Conservation (phyloP, 1,140 invertebrate species). For the Drosophila athabasca region DNA sequence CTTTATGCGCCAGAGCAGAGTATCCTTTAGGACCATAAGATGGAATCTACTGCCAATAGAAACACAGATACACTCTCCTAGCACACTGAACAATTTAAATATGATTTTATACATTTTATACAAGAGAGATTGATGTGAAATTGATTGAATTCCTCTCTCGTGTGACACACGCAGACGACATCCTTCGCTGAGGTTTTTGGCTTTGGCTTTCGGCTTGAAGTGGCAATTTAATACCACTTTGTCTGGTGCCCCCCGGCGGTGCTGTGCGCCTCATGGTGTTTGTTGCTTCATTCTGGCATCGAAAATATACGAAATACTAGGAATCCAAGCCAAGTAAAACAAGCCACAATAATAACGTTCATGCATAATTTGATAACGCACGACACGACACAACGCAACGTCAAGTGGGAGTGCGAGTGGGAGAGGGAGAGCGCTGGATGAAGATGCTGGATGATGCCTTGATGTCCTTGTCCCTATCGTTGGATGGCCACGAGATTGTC, state of each 20-base stretch:
- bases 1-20: too few species aligned
- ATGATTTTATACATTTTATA: slow-evolving; percentile 34
- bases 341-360: slow-evolving; percentile 75
- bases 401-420: slow-evolving; percentile 4
- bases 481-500: slow-evolving; percentile 60
- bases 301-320: slow-evolving; percentile 58
- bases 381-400: slow-evolving; percentile 35
- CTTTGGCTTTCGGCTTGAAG: slow-evolving; percentile 55
- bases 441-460: slow-evolving; percentile 25
- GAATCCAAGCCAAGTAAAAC: slow-evolving; percentile 16
- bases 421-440: slow-evolving; percentile 9
- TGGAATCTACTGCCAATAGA: slow-evolving; percentile 6
- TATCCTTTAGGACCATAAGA: too few species aligned
- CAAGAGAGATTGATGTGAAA: slow-evolving; percentile 39
- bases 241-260: slow-evolving; percentile 29
- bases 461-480: slow-evolving; percentile 17
- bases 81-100: slow-evolving; percentile 35
- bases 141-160: slow-evolving; percentile 44
- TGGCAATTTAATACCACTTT: slow-evolving; percentile 75
- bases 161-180: slow-evolving; percentile 7
- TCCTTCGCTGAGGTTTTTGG: slow-evolving; percentile 38
- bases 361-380: slow-evolving; percentile 71
- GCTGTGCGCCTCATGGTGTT: slow-evolving; percentile 40
- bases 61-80: slow-evolving; percentile 12
- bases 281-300: slow-evolving; percentile 73